Evolutionary conservation across 2,113 vertebrate genomes (phyloP).

Genomic region (Thunnus maccoyii): DNA sequence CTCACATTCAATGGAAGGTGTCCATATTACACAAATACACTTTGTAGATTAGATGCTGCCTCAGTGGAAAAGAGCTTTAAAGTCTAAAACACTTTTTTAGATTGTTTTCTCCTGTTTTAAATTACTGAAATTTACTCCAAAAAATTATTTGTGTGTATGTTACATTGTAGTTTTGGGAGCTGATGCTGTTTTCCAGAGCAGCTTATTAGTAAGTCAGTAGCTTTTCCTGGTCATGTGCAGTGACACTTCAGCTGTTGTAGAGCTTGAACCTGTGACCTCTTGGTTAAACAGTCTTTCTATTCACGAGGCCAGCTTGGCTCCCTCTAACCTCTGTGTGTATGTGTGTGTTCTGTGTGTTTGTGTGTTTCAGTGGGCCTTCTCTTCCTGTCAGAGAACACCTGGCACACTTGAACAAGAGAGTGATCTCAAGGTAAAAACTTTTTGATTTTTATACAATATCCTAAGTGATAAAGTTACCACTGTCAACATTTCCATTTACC

Average conservation of each 20-base stretch:
- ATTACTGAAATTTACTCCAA: too few species aligned
- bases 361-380: slow-evolving; percentile 49
- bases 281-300: slow-evolving; percentile 64
- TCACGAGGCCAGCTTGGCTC: slow-evolving; percentile 37
- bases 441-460: slow-evolving; percentile 6
- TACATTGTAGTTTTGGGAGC: neutral
- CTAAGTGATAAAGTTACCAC: neutral
- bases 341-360: slow-evolving; percentile 30
- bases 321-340: slow-evolving; percentile 31
- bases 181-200: neutral
- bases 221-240: slow-evolving; percentile 28
- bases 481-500: neutral
- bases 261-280: slow-evolving; percentile 64
- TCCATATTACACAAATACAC: neutral
- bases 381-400: slow-evolving; percentile 27
- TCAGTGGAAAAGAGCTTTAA: neutral
- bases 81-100: neutral
- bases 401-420: slow-evolving; percentile 11
- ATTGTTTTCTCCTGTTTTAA: too few species aligned
- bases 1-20: neutral
- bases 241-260: slow-evolving; percentile 61
- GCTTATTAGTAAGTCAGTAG: slow-evolving; percentile 25
- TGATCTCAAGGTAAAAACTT: slow-evolving; percentile 60
- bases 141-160: neutral
- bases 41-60: slow-evolving; percentile 7